A percentile compares a stretch with the other conserved stretches of the same genome.
These are phyloP conservation scores for Drosophila persimilis DNA, from an alignment of 1,140 invertebrate species.

Conservation along the genomic window DNA sequence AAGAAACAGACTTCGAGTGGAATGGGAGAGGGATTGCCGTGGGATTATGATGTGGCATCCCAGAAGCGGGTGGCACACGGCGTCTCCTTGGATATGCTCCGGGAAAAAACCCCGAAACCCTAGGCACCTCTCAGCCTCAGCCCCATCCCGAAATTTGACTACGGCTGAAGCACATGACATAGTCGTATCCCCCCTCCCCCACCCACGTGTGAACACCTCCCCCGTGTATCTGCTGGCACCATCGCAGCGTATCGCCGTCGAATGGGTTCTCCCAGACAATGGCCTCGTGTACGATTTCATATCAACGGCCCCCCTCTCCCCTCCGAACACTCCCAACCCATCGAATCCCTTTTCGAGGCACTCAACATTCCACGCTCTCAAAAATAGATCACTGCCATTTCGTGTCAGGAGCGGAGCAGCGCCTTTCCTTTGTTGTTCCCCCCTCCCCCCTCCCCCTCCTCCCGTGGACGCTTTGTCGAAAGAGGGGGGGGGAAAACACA, in stretches of 20 bases:
- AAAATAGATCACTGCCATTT: conserved; percentile 52
- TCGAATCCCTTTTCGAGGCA: conserved; percentile 27
- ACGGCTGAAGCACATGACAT: not conserved
- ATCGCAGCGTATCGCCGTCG: too few relatives aligned
- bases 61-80: too few relatives aligned
- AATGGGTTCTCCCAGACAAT: conserved; percentile 1
- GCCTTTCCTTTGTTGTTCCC: conserved; percentile 14
- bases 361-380: conserved; percentile 47
- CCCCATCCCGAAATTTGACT: not conserved
- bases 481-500: not conserved
- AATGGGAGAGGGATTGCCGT: conserved; percentile 8
- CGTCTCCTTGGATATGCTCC: conserved; percentile 6
- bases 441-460: not conserved
- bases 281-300: conserved; percentile 6
- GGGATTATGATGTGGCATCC: conserved; percentile 34
- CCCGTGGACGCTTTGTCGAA: not conserved
- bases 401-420: conserved; percentile 19
- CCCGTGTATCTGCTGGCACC: too few relatives aligned
- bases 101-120: not conserved
- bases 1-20: conserved; percentile 7
- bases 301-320: conserved; percentile 13
- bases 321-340: conserved; percentile 15
- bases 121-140: too few relatives aligned
- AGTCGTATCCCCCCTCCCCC: too few relatives aligned
- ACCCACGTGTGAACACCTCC: not conserved